phyloP scores from a whole-genome alignment of 2,888 invertebrate species.

The Cosmia trapezina region DNA sequence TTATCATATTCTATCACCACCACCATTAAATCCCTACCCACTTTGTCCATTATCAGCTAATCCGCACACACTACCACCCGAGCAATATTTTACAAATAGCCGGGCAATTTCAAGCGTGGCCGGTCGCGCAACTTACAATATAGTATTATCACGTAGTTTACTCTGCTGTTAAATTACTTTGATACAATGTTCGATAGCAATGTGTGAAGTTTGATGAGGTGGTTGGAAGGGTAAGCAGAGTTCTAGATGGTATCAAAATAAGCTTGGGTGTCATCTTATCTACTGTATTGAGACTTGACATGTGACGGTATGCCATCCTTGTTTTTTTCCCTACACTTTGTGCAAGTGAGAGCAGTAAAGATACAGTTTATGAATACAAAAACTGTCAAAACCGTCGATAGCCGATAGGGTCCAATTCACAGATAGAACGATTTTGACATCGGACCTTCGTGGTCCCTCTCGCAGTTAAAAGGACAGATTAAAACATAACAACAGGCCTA shows the following conservation, averaged over 20 bases:
- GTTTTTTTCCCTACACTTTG: too few species aligned
- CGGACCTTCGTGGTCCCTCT: too few species aligned
- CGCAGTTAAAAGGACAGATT: too few species aligned
- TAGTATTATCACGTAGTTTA: constrained; percentile 43
- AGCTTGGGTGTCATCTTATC: too few species aligned
- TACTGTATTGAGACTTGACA: too few species aligned
- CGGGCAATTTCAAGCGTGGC: constrained; percentile 62
- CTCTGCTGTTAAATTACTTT: constrained; percentile 28
- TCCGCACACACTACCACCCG: constrained; percentile 13
- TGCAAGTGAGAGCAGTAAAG: too few species aligned
- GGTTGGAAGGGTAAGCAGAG: not conserved
- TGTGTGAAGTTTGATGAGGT: constrained; percentile 11
- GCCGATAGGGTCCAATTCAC: too few species aligned
- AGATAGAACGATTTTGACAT: too few species aligned
- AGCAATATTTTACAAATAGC: constrained; percentile 47
- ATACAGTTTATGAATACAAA: too few species aligned
- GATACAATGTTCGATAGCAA: not conserved
- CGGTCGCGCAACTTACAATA: constrained; percentile 19
- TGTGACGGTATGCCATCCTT: too few species aligned
- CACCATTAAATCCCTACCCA: constrained; percentile 17
- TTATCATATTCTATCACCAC: constrained; percentile 19
- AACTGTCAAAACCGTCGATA: too few species aligned
- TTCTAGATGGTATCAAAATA: not conserved
- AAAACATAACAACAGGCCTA: too few species aligned
- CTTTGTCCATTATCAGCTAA: constrained; percentile 35